Base-by-base conservation (phyloP, 2,113 vertebrate genomes). In the Chloebia gouldiae region DNA sequence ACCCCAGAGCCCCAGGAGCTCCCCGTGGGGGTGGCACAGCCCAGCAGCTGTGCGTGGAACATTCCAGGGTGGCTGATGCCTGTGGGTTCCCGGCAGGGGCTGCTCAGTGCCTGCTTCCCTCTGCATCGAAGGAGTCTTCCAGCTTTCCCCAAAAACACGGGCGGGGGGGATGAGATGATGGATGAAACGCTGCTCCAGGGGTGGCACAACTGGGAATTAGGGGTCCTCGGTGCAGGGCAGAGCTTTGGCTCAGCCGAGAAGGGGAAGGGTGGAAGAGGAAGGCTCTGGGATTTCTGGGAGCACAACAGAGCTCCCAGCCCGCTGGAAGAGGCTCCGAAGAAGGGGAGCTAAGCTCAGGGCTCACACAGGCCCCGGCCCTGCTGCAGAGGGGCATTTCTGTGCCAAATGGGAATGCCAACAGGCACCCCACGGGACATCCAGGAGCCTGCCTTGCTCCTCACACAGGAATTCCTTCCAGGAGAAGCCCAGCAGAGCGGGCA, bases 51-150 rank as follows among this genome's bases (percentile, higher is more conserved):
- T n/a, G n/a, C n/a, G n/a, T n/a, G n/a, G 53, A 37, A 6, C 8
- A 0, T 30, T 39, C 39, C 1, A 2, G 51, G 14, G 2, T 1
- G 2, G 22, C 21, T 3, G 40, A 1, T 10, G 27, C 23, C 2
- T 5, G 0, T 1, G 57, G 6, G 1, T 2, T n/a, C 33, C 45
- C 35, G 1, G 0, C 1, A 1, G 42, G 11, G 22, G 18, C 7
- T 44, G 51, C 31, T 11, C 39, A 0, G 0, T 0, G n/a, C 42
- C 31, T 0, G 0, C 4, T 2, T 37, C 30, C 21, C n/a, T 21
- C 15, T 0, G 31, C 7, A 16, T 4, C 0, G 0, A 28, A 18
- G 25, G 27, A 47, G 19, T 2, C 5, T 7, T 0, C 1, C 0
- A 0, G 31, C 10, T 78, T 45, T 33, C 11, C 51, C 13, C 35